Evolutionary conservation across 2,113 vertebrate genomes (phyloP).

Genomic region (Apaloderma vittatum): DNA sequence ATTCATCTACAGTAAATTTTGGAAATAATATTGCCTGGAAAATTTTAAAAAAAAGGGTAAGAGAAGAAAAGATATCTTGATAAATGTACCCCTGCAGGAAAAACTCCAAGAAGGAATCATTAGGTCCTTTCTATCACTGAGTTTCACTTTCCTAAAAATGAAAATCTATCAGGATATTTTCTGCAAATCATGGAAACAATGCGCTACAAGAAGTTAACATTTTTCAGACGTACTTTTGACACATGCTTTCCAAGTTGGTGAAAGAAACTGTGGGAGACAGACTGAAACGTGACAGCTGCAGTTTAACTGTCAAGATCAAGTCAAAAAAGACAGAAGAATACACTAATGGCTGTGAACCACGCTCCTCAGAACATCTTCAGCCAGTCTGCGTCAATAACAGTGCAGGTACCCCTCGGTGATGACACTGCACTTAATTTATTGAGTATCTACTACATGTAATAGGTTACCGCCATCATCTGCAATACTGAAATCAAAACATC

Average conservation of each 20-base stretch:
- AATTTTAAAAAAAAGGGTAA: neutral
- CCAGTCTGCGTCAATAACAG: neutral
- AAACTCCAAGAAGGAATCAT: neutral
- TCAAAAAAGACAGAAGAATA: neutral
- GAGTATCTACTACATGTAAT: neutral
- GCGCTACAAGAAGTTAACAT: neutral
- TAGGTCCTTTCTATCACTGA: neutral
- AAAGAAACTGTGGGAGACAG: neutral
- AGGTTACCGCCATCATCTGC: neutral
- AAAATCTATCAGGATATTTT: neutral
- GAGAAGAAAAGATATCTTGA: neutral
- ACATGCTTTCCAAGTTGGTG: neutral
- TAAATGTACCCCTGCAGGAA: neutral
- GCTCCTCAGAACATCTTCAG: neutral
- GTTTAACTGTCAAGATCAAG: conserved; percentile 34
- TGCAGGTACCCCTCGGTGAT: neutral
- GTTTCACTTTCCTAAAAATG: neutral
- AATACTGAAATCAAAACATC: conserved; percentile 21
- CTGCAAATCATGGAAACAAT: neutral
- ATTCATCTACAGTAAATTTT: neutral
- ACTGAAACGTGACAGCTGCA: conserved; percentile 24
- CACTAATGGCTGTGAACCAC: neutral
- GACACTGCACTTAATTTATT: conserved; percentile 13
- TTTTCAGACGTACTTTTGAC: neutral
- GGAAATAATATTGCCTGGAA: neutral